Conservation (phyloP, 23 tunicate species). For the Trididemnum clinides region DNA sequence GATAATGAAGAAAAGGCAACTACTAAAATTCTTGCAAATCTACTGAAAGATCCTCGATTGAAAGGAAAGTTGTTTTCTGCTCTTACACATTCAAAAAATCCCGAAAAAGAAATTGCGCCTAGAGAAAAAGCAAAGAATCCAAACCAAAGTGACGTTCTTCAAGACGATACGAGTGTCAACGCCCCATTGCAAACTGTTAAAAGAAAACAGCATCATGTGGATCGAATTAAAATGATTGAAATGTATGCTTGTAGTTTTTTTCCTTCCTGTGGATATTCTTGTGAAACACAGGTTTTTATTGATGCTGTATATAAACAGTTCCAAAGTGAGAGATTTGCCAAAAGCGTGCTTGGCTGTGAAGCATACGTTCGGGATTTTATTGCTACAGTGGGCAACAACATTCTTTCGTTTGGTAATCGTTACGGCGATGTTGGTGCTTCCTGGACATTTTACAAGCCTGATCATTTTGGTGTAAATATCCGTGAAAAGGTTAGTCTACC, state of each 20-base stretch:
- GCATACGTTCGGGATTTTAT: constrained; percentile 60
- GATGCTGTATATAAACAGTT: constrained; percentile 25
- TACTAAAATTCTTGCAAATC: not conserved
- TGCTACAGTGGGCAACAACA: not conserved
- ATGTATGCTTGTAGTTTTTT: constrained; percentile 5
- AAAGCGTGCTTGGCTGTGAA: constrained; percentile 53
- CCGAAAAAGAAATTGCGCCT: too few species aligned
- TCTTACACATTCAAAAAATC: too few species aligned
- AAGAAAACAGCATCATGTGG: not conserved
- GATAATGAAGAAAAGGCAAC: too few species aligned
- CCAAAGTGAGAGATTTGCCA: constrained; percentile 43
- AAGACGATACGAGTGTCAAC: too few species aligned
- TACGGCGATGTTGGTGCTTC: constrained; percentile 48
- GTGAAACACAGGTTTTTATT: constrained; percentile 34
- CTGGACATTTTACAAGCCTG: constrained; percentile 14
- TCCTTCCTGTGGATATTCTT: not conserved
- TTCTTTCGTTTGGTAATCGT: constrained; percentile 26
- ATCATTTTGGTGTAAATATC: not conserved
- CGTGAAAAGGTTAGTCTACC: not conserved
- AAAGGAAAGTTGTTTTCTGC: too few species aligned
- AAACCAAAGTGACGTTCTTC: too few species aligned
- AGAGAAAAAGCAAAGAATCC: too few species aligned
- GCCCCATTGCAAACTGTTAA: too few species aligned
- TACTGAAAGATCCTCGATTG: not conserved
- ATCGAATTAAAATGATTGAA: not conserved